Evolutionary conservation across 2,888 invertebrate species (phyloP).

Genomic region (Omphaloscelis lunosa): DNA sequence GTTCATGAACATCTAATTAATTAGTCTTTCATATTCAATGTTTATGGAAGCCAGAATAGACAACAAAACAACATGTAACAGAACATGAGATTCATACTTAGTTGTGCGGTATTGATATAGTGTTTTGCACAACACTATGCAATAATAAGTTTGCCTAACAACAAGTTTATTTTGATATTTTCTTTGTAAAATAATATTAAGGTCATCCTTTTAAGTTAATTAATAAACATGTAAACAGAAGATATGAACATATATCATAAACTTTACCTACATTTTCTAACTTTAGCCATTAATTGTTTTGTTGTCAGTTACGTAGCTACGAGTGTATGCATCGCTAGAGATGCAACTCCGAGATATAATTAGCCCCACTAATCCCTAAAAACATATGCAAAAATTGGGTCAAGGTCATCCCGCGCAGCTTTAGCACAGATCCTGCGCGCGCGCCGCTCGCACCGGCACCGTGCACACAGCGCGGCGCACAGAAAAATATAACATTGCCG

Average conservation of each 20-base stretch:
- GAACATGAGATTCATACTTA: neutral
- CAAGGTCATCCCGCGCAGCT: slow-evolving; percentile 83
- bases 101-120: slow-evolving; percentile 7
- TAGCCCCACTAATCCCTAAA: slow-evolving; percentile 62
- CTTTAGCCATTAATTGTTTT: slow-evolving; percentile 3
- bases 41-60: slow-evolving; percentile 15
- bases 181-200: neutral
- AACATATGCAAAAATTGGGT: slow-evolving; percentile 77
- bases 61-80: slow-evolving; percentile 27
- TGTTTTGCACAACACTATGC: slow-evolving; percentile 38
- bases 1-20: neutral
- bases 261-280: neutral
- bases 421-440: slow-evolving; percentile 61
- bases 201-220: neutral
- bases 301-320: slow-evolving; percentile 10
- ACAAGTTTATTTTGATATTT: slow-evolving; percentile 34
- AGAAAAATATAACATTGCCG: slow-evolving; percentile 76
- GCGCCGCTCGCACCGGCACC: slow-evolving; percentile 64
- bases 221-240: slow-evolving; percentile 16
- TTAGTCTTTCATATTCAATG: neutral
- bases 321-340: slow-evolving; percentile 30
- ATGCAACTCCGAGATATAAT: slow-evolving; percentile 52
- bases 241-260: neutral
- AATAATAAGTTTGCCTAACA: slow-evolving; percentile 38
- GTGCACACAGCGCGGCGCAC: slow-evolving; percentile 66